Percentiles rank a stretch among this genome's conserved stretches.
Evolutionary conservation across 2,113 vertebrate genomes (phyloP).

Genomic region (Charadrius vociferus): DNA sequence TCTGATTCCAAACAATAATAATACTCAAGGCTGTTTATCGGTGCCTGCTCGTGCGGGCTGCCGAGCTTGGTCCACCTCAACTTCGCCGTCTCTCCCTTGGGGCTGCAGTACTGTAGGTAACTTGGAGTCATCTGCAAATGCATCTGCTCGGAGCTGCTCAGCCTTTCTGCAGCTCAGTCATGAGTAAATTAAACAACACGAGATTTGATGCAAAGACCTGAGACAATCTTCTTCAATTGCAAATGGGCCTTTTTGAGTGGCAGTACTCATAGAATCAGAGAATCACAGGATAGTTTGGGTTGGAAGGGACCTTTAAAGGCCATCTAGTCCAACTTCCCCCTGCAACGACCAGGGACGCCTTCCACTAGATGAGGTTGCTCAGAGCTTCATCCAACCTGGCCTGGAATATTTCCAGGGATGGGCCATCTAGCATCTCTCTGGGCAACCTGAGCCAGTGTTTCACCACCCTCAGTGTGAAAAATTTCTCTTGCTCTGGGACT

Average conservation of each 20-base stretch:
- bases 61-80: neutral
- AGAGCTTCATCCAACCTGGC: neutral
- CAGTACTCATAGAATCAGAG: neutral
- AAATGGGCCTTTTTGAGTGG: neutral
- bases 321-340: neutral
- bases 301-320: neutral
- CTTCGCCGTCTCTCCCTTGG: fast-evolving
- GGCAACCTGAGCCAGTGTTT: neutral
- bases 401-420: neutral
- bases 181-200: neutral
- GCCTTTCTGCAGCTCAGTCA: neutral
- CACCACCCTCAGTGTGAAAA: neutral
- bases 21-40: neutral
- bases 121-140: neutral
- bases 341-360: neutral
- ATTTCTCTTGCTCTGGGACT: neutral
- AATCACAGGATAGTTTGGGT: neutral
- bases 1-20: neutral
- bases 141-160: neutral
- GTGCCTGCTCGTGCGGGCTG: neutral
- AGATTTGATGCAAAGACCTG: neutral
- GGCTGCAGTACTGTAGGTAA: neutral
- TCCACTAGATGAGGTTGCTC: neutral
- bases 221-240: neutral
- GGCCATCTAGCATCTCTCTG: neutral